These are phyloP conservation scores for Platycercus adscitus DNA, from an alignment of 2,113 vertebrate genomes.

Conservation along the genomic window DNA sequence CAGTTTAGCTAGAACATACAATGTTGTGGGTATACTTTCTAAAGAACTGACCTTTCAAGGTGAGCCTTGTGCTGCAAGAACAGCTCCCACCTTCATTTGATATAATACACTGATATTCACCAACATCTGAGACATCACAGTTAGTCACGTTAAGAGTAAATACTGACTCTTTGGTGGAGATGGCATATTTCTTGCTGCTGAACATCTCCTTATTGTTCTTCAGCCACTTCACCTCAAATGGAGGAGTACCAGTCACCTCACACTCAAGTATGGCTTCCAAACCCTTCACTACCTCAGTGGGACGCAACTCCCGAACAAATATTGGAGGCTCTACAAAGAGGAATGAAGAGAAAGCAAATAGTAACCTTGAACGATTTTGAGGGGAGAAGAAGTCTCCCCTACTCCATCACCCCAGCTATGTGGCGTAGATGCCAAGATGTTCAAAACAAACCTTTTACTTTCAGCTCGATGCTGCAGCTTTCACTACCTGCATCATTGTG, in stretches of 20 bases:
- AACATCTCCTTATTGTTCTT: constrained; percentile 93
- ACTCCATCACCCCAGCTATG: not conserved
- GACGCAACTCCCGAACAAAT: constrained; percentile 83
- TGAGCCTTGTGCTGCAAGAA: constrained; percentile 84
- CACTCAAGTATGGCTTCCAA: constrained; percentile 83
- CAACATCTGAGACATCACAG: constrained; percentile 87
- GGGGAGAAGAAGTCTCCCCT: not conserved
- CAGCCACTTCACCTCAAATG: constrained; percentile 92
- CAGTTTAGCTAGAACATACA: not conserved
- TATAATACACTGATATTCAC: constrained; percentile 93
- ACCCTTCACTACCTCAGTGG: constrained; percentile 86
- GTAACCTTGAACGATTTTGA: not conserved
- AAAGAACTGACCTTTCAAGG: constrained; percentile 90
- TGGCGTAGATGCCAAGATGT: not conserved
- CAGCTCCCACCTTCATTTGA: constrained; percentile 93
- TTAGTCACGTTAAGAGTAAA: constrained; percentile 87
- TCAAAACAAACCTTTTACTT: constrained; percentile 92
- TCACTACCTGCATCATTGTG: constrained; percentile 96
- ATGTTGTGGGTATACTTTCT: not conserved
- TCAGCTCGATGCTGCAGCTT: constrained; percentile 93
- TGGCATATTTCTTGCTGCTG: constrained; percentile 88
- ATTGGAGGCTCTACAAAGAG: constrained; percentile 87
- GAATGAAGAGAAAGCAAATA: not conserved
- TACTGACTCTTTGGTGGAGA: constrained; percentile 79
- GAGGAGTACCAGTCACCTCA: constrained; percentile 87